A percentile compares a stretch with the other conserved stretches of the same genome.
These are phyloP conservation scores for Lipotes vexillifer DNA, from an alignment of 2,113 vertebrate genomes.

Conservation along the genomic window DNA sequence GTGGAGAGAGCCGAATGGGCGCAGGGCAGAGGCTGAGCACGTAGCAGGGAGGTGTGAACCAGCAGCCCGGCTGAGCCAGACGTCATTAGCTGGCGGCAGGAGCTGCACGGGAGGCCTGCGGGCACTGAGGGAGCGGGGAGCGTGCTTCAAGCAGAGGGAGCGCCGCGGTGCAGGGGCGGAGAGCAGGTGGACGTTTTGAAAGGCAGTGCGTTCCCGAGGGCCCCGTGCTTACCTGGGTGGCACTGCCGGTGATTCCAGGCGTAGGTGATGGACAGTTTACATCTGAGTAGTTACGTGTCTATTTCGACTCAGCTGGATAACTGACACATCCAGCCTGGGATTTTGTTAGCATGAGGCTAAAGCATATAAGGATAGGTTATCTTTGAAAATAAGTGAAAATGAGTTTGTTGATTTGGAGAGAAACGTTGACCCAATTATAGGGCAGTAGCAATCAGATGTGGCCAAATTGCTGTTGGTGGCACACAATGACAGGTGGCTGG, in stretches of 20 bases:
- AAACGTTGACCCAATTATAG: not conserved
- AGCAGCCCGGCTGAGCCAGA: not conserved
- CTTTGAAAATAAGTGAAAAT: slow-evolving; percentile 41
- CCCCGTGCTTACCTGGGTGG: accelerated
- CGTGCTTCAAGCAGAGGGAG: slow-evolving; percentile 44
- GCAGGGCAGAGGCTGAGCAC: not conserved
- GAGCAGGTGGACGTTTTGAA: not conserved
- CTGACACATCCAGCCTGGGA: not conserved
- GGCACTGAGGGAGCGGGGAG: accelerated
- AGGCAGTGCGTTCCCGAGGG: not conserved
- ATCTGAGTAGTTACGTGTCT: not conserved
- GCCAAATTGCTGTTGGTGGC: not conserved
- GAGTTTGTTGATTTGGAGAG: not conserved
- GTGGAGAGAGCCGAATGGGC: not conserved
- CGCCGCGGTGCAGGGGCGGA: not conserved
- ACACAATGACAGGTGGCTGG: not conserved
- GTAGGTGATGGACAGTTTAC: not conserved
- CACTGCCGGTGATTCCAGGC: accelerated
- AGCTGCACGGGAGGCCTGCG: not conserved
- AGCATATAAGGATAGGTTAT: not conserved
- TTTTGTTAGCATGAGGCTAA: not conserved
- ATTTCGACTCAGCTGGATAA: not conserved
- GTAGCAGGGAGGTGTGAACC: slow-evolving; percentile 20
- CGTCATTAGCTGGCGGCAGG: too few relatives aligned
- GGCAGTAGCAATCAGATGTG: not conserved